phyloP scores from a whole-genome alignment of 2,797 vertebrate genomes.

The Bovichtus diacanthus region DNA sequence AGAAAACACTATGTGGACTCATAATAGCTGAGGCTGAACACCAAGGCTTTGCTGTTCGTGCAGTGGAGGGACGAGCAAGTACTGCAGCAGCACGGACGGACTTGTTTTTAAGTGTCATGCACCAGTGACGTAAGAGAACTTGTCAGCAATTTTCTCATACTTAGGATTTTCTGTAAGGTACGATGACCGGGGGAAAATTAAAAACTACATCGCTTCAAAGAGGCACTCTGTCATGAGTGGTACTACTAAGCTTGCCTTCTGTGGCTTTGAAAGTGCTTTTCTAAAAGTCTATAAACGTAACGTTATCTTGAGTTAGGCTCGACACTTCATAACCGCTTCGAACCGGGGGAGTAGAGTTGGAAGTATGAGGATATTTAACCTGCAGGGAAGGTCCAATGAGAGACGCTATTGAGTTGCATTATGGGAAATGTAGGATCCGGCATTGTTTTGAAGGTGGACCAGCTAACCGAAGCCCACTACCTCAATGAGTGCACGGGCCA shows the following conservation, averaged over 20 bases:
- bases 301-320: background rate
- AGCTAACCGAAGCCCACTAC: no score
- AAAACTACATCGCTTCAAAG: background rate
- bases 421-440: no score
- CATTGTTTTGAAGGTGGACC: no score
- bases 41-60: background rate
- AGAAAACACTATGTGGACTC: constrained; percentile 43
- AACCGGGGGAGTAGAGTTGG: background rate
- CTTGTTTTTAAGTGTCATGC: constrained; percentile 1
- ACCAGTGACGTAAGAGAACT: constrained; percentile 2
- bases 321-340: background rate
- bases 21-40: background rate
- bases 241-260: no score
- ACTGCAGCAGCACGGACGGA: background rate
- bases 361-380: background rate
- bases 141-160: constrained; percentile 1
- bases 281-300: background rate
- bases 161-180: background rate
- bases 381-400: background rate
- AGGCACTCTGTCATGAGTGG: background rate
- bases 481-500: no score
- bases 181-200: background rate
- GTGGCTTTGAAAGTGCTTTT: background rate
- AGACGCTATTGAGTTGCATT: background rate
- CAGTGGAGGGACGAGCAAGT: constrained; percentile 9